A percentile compares a stretch with the other conserved stretches of the same genome.
Evolutionary conservation across 2,113 vertebrate genomes (phyloP).

Genomic region (Empidonax traillii): DNA sequence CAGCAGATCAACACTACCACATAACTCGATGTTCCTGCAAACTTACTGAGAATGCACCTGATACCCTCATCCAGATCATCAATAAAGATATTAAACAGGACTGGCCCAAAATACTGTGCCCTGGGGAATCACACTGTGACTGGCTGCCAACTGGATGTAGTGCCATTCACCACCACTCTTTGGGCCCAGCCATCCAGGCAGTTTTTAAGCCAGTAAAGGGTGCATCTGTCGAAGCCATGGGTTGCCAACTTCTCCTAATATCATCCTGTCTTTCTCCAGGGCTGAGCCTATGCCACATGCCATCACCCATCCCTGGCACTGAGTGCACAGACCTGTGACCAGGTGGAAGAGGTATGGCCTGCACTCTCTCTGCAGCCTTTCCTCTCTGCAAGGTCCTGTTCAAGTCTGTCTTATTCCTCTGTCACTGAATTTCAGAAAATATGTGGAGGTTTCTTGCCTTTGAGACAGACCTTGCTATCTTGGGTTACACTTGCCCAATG

Average conservation of each 20-base stretch:
- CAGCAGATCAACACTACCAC: neutral
- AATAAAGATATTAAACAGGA: neutral
- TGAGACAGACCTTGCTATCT: neutral
- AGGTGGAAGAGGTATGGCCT: neutral
- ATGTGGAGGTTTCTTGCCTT: neutral
- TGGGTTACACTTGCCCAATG: neutral
- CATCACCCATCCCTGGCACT: fast-evolving
- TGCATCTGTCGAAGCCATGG: neutral
- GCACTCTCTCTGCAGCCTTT: neutral
- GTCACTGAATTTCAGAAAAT: neutral
- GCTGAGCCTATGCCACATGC: neutral
- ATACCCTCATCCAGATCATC: neutral
- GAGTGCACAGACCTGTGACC: fast-evolving
- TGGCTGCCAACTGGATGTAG: too few relatives aligned
- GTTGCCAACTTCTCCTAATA: neutral
- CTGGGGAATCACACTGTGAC: neutral
- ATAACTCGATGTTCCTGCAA: neutral
- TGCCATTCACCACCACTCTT: neutral
- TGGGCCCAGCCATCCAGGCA: neutral
- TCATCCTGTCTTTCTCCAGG: neutral
- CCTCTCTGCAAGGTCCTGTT: neutral
- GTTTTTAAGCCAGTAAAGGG: neutral
- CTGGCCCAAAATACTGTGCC: neutral
- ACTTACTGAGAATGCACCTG: neutral
- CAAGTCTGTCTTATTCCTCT: fast-evolving